phyloP scores from a whole-genome alignment of 2,113 vertebrate species.

The Panthera uncia region DNA sequence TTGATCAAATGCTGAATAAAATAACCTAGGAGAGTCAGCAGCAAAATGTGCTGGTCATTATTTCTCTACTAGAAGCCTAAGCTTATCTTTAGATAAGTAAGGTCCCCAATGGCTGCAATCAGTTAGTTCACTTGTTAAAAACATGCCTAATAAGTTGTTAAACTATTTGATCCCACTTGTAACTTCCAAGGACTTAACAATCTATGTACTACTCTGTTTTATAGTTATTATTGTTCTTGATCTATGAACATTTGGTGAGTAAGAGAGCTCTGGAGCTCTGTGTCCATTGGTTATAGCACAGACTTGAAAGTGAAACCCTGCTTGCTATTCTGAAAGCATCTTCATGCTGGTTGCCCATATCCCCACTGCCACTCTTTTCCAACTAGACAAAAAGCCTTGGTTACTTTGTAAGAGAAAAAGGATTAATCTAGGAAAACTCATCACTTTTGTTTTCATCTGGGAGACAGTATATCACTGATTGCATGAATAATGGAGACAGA shows the following conservation, averaged over 20 bases:
- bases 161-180: neutral
- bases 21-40: neutral
- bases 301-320: neutral
- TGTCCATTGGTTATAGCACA: neutral
- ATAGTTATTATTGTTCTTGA: neutral
- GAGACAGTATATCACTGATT: neutral
- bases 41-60: neutral
- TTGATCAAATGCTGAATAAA: neutral
- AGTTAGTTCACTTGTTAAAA: neutral
- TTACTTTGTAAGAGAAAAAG: neutral
- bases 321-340: neutral
- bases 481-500: neutral
- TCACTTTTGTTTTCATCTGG: conserved; percentile 31
- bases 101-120: neutral
- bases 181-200: neutral
- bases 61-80: neutral
- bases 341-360: neutral
- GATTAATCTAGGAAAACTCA: neutral
- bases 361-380: neutral
- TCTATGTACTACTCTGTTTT: neutral
- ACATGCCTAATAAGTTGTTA: neutral
- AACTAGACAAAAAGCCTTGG: neutral
- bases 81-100: neutral
- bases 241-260: neutral
- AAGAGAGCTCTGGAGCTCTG: neutral